Conservation (phyloP, 2,888 invertebrate genomes). For the Drosophila pseudotalamancana region DNA sequence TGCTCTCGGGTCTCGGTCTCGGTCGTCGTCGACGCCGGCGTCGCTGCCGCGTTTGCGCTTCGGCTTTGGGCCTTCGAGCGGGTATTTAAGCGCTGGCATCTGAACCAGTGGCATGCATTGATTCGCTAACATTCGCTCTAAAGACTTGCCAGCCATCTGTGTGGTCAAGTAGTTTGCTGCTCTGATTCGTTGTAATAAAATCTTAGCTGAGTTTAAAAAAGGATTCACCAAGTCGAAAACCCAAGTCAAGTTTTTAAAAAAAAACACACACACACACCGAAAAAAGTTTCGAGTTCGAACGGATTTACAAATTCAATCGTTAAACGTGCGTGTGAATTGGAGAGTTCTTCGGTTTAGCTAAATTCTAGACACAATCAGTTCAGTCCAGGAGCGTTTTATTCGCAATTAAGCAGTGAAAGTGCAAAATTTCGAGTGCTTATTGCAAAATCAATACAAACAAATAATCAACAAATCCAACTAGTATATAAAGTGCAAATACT, state of each 20-base stretch:
- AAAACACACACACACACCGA: neutral
- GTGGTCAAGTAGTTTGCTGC: slow-evolving; percentile 82
- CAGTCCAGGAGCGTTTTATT: slow-evolving; percentile 54
- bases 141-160: slow-evolving; percentile 85
- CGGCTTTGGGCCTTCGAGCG: slow-evolving; percentile 42
- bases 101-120: slow-evolving; percentile 88
- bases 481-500: slow-evolving; percentile 75
- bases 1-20: slow-evolving; percentile 53
- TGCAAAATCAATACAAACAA: slow-evolving; percentile 34
- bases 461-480: slow-evolving; percentile 60
- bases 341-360: slow-evolving; percentile 68
- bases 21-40: slow-evolving; percentile 33
- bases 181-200: slow-evolving; percentile 83
- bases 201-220: slow-evolving; percentile 77
- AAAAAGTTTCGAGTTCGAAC: slow-evolving; percentile 47
- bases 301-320: slow-evolving; percentile 20
- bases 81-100: slow-evolving; percentile 88
- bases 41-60: slow-evolving; percentile 31
- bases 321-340: slow-evolving; percentile 51
- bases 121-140: slow-evolving; percentile 89
- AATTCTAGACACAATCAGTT: slow-evolving; percentile 79
- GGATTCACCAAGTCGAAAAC: slow-evolving; percentile 14
- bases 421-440: slow-evolving; percentile 82
- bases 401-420: slow-evolving; percentile 82
- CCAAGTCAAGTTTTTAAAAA: slow-evolving; percentile 36